Evolutionary conservation across 1,140 invertebrate genomes (phyloP), one percentile per base, ranked within the genome.

Genomic region (Sogatella furcifera): DNA sequence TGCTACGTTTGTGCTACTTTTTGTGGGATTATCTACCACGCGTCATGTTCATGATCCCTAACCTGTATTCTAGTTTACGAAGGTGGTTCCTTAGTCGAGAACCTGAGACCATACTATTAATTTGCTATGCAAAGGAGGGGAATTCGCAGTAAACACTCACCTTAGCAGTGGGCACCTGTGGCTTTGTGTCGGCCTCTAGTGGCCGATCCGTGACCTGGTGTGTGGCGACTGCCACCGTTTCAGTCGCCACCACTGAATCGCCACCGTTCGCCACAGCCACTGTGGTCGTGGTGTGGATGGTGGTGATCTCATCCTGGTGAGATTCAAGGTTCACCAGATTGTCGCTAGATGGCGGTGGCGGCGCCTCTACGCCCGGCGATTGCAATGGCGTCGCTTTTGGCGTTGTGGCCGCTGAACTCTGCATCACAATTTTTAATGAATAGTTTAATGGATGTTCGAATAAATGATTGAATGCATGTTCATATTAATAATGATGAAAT

Each of bases 351-450:
- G 24, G 49, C 21, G 64, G 34, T 31, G 72, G 68, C 10, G 70
- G 70, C 43, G 72, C 69, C 64, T 82, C 80, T 22, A 72, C 69
- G 4, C 74, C 74, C 0, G 80, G 80, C 63, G 79, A 81, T 58
- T 80, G 78, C 46, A 80, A 62, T 3, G 80, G 80, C 34, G 79
- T 81, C 19, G 76, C 75, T 62, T 74, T 77, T 6, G 79, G 78
- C 14, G 78, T 80, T 21, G 58, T 46, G 17, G 59, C 42, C 38
- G 65, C 62, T 17, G 69, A 70, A 58, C 63, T 67, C 69, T 70
- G 49, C 21, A 55, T 8, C 34, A 2, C 24, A 28, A 28, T 28
- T 28, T 28, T n/a, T n/a, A n/a, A n/a, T n/a, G n/a, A n/a, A n/a
- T n/a, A n/a, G n/a, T n/a, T n/a, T n/a, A n/a, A n/a, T n/a, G n/a